Evolutionary conservation across 2,797 vertebrate genomes (phyloP).

Genomic region (Hyperoplus lanceolatus): DNA sequence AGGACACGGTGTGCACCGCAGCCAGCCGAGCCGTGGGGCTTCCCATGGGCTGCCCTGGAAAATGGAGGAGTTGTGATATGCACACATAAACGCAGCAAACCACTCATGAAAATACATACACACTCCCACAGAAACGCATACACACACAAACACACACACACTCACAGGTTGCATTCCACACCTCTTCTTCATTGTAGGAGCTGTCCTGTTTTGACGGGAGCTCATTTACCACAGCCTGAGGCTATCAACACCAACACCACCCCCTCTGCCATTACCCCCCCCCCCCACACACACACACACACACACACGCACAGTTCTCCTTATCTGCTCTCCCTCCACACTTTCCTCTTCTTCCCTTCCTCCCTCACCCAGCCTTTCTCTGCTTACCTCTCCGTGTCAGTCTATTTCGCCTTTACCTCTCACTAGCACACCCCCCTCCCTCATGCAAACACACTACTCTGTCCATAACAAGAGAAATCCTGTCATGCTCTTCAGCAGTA

Average conservation of each 20-base stretch:
- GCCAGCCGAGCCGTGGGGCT: slow-evolving; percentile 32
- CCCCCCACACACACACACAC: not conserved
- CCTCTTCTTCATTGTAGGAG: slow-evolving; percentile 33
- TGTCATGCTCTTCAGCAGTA: slow-evolving; percentile 39
- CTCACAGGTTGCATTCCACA: slow-evolving; percentile 41
- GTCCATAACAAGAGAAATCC: slow-evolving; percentile 36
- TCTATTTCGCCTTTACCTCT: slow-evolving; percentile 30
- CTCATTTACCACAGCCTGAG: slow-evolving; percentile 65
- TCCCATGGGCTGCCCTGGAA: slow-evolving; percentile 29
- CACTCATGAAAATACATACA: not conserved
- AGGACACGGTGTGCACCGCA: slow-evolving; percentile 24
- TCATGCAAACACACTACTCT: slow-evolving; percentile 17
- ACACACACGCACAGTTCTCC: slow-evolving; percentile 9
- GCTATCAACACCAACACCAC: slow-evolving; percentile 41
- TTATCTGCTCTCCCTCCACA: slow-evolving; percentile 43
- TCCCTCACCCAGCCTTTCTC: slow-evolving; percentile 9
- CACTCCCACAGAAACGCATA: not conserved
- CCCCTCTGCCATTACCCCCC: not conserved
- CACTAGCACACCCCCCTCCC: not conserved
- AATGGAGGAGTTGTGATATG: slow-evolving; percentile 26
- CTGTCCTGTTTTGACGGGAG: slow-evolving; percentile 64
- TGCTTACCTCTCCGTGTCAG: slow-evolving; percentile 19
- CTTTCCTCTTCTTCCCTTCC: slow-evolving; percentile 9
- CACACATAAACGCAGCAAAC: slow-evolving; percentile 25
- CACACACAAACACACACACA: not conserved